Conservation (phyloP, 2,888 invertebrate genomes). For the Sturmia bella region DNA sequence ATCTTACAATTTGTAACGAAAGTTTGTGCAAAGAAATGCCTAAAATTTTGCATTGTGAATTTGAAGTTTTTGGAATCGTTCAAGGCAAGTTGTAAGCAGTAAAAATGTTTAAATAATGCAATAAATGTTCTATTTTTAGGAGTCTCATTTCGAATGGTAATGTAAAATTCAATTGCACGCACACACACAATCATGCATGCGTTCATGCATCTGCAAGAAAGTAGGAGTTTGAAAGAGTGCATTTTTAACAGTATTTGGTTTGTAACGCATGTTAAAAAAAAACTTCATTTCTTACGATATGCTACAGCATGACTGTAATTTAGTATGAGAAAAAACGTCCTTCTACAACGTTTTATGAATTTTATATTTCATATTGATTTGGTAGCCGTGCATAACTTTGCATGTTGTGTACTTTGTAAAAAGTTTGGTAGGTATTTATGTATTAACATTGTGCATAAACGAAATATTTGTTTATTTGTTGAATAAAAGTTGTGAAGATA, state of each 20-base stretch:
- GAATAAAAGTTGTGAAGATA: too few relatives aligned
- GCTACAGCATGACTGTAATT: too few relatives aligned
- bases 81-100: slow-evolving; percentile 75
- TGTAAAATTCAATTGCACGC: not conserved
- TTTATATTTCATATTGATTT: too few relatives aligned
- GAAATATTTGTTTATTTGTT: too few relatives aligned
- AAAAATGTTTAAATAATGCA: not conserved
- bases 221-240: slow-evolving; percentile 1
- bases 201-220: too few relatives aligned
- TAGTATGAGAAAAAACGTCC: too few relatives aligned
- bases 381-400: too few relatives aligned
- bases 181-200: not conserved
- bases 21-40: slow-evolving; percentile 38
- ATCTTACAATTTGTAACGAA: not conserved
- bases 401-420: too few relatives aligned
- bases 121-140: slow-evolving; percentile 68
- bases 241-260: not conserved
- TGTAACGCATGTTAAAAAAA: not conserved
- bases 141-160: slow-evolving; percentile 76
- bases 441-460: too few relatives aligned
- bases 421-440: too few relatives aligned
- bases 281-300: too few relatives aligned
- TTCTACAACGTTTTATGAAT: too few relatives aligned
- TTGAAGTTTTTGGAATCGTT: slow-evolving; percentile 80
- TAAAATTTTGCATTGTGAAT: slow-evolving; percentile 75